Evolutionary conservation across 2,888 invertebrate species (phyloP), one percentile per base, ranked within the genome.

Genomic region (Unio pictorum): DNA sequence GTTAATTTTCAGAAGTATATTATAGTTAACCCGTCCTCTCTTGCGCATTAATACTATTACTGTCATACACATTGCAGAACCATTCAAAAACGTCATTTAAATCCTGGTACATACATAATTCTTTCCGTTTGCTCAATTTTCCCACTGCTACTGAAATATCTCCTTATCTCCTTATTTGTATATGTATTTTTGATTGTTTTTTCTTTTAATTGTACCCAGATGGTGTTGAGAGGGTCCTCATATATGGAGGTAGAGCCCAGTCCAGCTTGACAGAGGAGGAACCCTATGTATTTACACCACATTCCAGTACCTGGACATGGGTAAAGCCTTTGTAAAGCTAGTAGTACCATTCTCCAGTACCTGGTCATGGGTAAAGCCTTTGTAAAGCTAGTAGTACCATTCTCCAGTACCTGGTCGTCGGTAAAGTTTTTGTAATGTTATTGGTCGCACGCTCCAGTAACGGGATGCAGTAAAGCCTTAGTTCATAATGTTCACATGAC

Each of bases 191-290:
- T 28, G 34, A 34, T 34, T 34, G 34, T 34, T 34, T 4, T 11
- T 45, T 45, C 15, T 45, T 45, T 45, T 45, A 45, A 45, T 45
- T 45, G 1, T 45, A 45, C 45, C 45, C 45, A 45, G 45, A 45
- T 45, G 87, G 81, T 34, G 64, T 61, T 26, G 84, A 86, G 67
- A 67, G 73, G 55, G 72, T 91, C 59, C 68, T 88, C 30, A 67
- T 90, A 34, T 90, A 86, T 87, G 91, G 91, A 66, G 91, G 91
- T 1, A 80, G 88, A 64, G 85, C 83, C 23, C 74, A 81, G 68
- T 72, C 76, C 23, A 71, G 82, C 4, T 68, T 83, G 73, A 86
- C 86, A 55, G 75, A 87, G 55, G 81, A 74, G 61, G 87, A 88
- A 64, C 84, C 84, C 59, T 87, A 80, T 68, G 59, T 85, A 55